phyloP scores from a whole-genome alignment of 2,113 vertebrate genomes.

The Dinomys branickii region DNA sequence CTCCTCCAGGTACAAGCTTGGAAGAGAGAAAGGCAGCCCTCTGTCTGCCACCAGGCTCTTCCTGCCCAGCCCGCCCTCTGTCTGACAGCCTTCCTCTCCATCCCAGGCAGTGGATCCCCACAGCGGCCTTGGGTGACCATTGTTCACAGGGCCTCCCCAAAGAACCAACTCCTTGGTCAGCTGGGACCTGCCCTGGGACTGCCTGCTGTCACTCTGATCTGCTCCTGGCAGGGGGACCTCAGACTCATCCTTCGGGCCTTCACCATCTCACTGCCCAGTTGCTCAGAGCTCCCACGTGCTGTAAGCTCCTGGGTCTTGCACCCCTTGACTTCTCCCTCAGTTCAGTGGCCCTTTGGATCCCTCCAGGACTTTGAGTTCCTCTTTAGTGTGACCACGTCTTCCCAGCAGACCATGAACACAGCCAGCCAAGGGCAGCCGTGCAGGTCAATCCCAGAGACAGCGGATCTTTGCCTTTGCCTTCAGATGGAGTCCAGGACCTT shows the following conservation, averaged over 20 bases:
- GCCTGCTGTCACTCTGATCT: too few relatives aligned
- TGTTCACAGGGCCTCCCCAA: not conserved
- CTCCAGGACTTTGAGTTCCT: not conserved
- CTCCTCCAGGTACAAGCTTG: not conserved
- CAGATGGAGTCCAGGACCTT: not conserved
- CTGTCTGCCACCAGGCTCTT: not conserved
- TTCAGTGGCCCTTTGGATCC: not conserved
- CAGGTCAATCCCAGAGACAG: not conserved
- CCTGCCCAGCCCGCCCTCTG: not conserved
- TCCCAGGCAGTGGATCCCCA: not conserved
- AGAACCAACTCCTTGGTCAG: not conserved
- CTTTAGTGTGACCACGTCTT: not conserved
- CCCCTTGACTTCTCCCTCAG: not conserved
- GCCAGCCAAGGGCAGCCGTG: not conserved
- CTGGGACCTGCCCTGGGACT: not conserved
- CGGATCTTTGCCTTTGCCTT: not conserved
- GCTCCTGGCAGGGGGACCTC: not conserved
- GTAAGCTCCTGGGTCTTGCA: not conserved
- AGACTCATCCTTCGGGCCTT: rapidly evolving
- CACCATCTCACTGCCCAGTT: rapidly evolving
- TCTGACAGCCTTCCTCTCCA: not conserved
- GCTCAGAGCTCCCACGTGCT: rapidly evolving
- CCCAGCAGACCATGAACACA: not conserved
- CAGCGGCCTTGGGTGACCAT: not conserved
- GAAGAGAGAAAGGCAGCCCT: not conserved